These are phyloP conservation scores for Orchestia grillus DNA, from an alignment of 1,140 invertebrate species.

Conservation along the genomic window DNA sequence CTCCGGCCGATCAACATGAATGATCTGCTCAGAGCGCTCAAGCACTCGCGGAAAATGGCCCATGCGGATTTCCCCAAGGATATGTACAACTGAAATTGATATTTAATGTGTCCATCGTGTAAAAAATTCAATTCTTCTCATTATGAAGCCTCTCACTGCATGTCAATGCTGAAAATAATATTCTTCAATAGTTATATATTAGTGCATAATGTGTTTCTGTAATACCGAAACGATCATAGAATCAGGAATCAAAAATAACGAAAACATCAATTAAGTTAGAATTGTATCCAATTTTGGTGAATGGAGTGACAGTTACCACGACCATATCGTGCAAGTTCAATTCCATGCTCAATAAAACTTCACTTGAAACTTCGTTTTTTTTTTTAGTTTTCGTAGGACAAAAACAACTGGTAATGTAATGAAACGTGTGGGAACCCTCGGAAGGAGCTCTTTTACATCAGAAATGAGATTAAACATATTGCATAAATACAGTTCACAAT, in stretches of 20 bases:
- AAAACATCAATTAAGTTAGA: background rate
- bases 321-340: too few relatives aligned
- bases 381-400: too few relatives aligned
- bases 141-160: background rate
- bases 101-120: background rate
- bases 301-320: background rate
- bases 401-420: too few relatives aligned
- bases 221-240: background rate
- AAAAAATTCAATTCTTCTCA: background rate
- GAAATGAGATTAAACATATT: too few relatives aligned
- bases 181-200: background rate
- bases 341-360: too few relatives aligned
- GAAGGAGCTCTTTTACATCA: too few relatives aligned
- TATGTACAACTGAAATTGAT: constrained; percentile 51
- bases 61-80: constrained; percentile 37
- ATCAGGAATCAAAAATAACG: background rate
- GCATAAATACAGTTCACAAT: too few relatives aligned
- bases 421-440: too few relatives aligned
- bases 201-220: background rate
- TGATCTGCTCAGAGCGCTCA: constrained; percentile 21
- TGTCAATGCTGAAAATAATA: background rate
- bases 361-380: too few relatives aligned
- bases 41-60: constrained; percentile 30
- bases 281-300: background rate
- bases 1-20: constrained; percentile 49